Evolutionary conservation across 2,797 vertebrate species (phyloP).

Genomic region (Cichlasoma orientale): DNA sequence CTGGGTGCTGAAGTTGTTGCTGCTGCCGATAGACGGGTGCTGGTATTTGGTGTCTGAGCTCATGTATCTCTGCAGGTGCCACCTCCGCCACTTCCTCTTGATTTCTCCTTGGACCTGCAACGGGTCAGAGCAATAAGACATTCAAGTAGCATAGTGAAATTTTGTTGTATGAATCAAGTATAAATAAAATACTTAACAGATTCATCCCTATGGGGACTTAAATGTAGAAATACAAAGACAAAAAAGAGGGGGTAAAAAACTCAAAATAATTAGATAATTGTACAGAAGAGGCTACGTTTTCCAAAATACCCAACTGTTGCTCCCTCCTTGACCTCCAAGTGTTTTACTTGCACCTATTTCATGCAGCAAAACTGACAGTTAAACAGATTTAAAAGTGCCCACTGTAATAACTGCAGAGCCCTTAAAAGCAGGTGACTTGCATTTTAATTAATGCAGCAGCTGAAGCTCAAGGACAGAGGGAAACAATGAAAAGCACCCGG

Average conservation of each 20-base stretch:
- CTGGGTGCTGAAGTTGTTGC: constrained; percentile 95
- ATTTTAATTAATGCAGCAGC: background rate
- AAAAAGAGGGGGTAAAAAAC: too few relatives aligned
- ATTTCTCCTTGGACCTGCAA: constrained; percentile 93
- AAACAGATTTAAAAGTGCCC: background rate
- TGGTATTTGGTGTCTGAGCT: constrained; percentile 90
- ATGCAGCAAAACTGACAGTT: background rate
- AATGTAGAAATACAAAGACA: too few relatives aligned
- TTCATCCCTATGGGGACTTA: too few relatives aligned
- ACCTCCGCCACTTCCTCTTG: constrained; percentile 94
- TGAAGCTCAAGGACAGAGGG: background rate
- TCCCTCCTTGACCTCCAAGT: too few relatives aligned
- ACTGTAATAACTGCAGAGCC: background rate
- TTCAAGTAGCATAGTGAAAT: background rate
- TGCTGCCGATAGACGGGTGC: constrained; percentile 90
- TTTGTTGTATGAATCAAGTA: too few relatives aligned
- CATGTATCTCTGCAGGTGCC: constrained; percentile 90
- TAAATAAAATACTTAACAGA: too few relatives aligned
- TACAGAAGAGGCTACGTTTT: background rate
- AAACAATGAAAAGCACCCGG: background rate
- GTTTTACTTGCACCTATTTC: background rate
- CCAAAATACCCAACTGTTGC: background rate
- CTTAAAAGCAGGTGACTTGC: background rate
- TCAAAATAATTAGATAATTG: too few relatives aligned
- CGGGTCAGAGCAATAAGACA: background rate